Base-by-base conservation (phyloP, 2,113 vertebrate species). In the Osmerus eperlanus region DNA sequence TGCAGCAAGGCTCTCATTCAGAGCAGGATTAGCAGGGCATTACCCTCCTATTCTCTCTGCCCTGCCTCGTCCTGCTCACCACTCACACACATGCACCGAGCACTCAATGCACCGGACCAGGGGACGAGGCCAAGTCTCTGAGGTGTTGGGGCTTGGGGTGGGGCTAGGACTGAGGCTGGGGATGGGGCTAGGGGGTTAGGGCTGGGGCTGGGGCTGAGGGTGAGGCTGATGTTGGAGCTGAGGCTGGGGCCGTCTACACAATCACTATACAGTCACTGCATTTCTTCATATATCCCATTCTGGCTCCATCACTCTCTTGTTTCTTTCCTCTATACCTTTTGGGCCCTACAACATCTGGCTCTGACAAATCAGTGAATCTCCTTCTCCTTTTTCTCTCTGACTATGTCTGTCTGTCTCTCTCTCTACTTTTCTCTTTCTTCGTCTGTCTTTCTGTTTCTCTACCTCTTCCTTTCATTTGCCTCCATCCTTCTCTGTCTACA, bases 1-100 rank as follows among this genome's bases (percentile, higher is more conserved):
- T 90, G 83, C 28, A 72, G 69, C 74, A 84, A 86, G 90, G 84
- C 86, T 92, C 89, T 89, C 89, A 82, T 93, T 93, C 87, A 89
- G 73, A 1, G 68, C 0, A 0, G 90, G 93, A 93, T 95, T 93
- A 93, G 88, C 76, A 55, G 64, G 80, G 84, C 67, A 70, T 89
- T 78, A 85, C 62, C 65, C 21, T 28, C 64, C 75, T 65, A 77
- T 25, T 81, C 84, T 70, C 78, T 78, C 59, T 7, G 56, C 55
- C n/a, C 68, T 71, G 69, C 16, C 68, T 16, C 52, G 25, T 53
- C 67, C 21, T 32, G 2, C 68, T 23, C 32, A 21, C 32, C 41
- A 41, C 19, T 51, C 61, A 53, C 65, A 53, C 53, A 79, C 77
- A 74, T 67, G 67, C 72, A 74, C 66, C 55, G 14, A 15, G 62